Conservation (phyloP, 2,888 invertebrate genomes). For the Andrena camellia region DNA sequence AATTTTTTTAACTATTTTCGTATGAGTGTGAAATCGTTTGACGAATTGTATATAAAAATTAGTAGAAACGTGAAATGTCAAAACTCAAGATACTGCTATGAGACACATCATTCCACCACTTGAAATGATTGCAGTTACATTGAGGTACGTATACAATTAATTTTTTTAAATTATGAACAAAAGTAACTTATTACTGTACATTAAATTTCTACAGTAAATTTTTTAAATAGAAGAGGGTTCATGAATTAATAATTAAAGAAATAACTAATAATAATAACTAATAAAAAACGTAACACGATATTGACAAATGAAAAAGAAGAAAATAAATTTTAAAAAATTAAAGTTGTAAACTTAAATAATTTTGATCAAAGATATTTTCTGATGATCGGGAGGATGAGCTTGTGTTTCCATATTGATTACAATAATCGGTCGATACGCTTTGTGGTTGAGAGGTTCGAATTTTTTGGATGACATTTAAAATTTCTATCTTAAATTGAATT, state of each 20-base stretch:
- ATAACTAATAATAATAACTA: too few species aligned
- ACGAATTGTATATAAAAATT: background rate
- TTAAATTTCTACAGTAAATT: background rate
- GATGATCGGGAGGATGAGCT: too few species aligned
- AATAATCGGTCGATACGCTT: background rate
- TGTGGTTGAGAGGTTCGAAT: background rate
- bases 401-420: background rate
- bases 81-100: background rate
- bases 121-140: background rate
- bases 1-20: constrained; percentile 1
- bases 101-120: background rate
- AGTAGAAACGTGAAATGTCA: background rate
- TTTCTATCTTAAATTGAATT: background rate
- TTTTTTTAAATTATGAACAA: background rate
- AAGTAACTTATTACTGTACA: background rate
- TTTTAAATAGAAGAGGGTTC: background rate
- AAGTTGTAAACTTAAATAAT: too few species aligned
- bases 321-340: too few species aligned
- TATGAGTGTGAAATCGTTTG: background rate
- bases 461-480: background rate
- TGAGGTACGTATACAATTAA: background rate
- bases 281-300: too few species aligned
- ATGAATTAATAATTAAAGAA: background rate
- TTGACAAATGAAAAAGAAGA: too few species aligned
- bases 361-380: too few species aligned